phyloP scores from a whole-genome alignment of 2,797 vertebrate species.

The Paguma larvata region DNA sequence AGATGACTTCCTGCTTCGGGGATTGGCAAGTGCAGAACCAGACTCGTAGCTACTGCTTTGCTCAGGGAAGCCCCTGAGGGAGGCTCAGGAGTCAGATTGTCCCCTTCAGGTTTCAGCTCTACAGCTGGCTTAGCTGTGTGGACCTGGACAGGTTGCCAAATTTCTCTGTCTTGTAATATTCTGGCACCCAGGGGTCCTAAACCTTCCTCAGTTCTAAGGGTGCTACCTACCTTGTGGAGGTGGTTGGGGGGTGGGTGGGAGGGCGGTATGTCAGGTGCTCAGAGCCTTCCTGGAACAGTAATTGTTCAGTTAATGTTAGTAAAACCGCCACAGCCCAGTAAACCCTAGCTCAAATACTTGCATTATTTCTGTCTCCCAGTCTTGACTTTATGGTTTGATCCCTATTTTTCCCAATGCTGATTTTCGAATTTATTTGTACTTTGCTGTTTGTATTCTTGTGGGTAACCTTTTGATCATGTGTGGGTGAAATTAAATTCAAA shows the following conservation, averaged over 20 bases:
- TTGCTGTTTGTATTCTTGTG: neutral
- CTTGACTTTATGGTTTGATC: neutral
- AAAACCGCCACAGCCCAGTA: neutral
- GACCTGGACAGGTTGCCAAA: neutral
- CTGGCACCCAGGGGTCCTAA: neutral
- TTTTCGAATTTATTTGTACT: neutral
- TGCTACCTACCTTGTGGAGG: rapidly evolving
- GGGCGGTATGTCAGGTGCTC: neutral
- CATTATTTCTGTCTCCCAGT: neutral
- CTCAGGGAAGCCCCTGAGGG: rapidly evolving
- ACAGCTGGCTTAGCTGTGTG: neutral
- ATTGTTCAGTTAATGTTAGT: neutral
- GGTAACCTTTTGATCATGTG: neutral
- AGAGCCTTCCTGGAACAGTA: neutral
- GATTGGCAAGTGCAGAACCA: neutral
- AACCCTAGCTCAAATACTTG: neutral
- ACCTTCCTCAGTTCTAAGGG: neutral
- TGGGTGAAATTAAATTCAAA: neutral
- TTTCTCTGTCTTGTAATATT: neutral
- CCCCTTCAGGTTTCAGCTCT: too few species aligned
- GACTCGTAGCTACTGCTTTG: too few species aligned
- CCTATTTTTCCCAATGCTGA: neutral
- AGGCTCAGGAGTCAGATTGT: neutral
- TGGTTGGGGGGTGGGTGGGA: too few species aligned
- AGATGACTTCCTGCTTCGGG: rapidly evolving